Conservation (phyloP, 2,797 vertebrate species). For the Sebastes flavidus region DNA sequence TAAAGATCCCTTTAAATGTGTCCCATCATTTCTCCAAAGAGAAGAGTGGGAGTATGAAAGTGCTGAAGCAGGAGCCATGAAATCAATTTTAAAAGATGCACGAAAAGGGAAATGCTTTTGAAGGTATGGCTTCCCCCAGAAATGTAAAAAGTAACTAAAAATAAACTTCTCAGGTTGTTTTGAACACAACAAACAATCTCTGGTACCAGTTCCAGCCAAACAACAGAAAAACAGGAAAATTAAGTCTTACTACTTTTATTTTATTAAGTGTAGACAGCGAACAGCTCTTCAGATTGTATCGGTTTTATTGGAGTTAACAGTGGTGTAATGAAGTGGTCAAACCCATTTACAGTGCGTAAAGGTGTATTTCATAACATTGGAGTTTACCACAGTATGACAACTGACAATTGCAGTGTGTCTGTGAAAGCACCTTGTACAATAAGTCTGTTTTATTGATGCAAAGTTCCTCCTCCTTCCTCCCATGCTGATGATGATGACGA, state of each 20-base stretch:
- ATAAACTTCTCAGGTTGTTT: conserved; percentile 16
- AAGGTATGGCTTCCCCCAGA: conserved; percentile 3
- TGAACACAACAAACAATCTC: neutral
- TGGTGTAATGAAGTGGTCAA: conserved; percentile 8
- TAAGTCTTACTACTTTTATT: neutral
- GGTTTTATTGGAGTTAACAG: neutral
- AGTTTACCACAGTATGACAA: neutral
- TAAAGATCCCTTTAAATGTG: neutral
- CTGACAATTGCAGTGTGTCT: neutral
- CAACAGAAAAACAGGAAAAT: neutral
- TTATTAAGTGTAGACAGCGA: neutral
- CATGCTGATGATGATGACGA: neutral
- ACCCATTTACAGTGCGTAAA: neutral
- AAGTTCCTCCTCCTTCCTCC: neutral
- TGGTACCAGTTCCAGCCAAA: neutral
- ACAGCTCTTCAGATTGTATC: neutral
- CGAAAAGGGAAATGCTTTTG: neutral
- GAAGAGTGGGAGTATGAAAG: conserved; percentile 11
- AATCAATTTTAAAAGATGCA: conserved; percentile 30
- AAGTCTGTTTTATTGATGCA: conserved; percentile 5
- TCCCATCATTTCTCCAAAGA: neutral
- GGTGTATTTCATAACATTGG: conserved; percentile 5
- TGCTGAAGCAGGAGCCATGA: conserved; percentile 28
- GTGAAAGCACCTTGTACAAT: neutral
- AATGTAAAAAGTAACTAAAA: conserved; percentile 4